A percentile compares a stretch with the other conserved stretches of the same genome.
Conservation (phyloP, 2,797 vertebrate species). For the Xiphorhynchus erythropygius region DNA sequence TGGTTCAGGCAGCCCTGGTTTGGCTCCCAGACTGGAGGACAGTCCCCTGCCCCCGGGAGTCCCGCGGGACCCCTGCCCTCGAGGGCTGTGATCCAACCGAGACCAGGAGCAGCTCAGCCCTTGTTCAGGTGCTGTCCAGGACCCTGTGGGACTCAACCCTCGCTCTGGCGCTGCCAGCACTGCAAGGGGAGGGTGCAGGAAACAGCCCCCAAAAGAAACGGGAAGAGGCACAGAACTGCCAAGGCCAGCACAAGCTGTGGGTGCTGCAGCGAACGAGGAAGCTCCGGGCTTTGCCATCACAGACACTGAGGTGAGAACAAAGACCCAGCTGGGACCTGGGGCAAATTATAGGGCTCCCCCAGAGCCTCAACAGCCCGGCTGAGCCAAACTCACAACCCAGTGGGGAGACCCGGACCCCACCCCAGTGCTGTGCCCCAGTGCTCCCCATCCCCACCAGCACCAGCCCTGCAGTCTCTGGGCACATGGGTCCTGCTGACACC, state of each 20-base stretch:
- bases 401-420: neutral
- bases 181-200: neutral
- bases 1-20: neutral
- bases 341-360: neutral
- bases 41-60: rapidly evolving
- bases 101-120: neutral
- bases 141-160: neutral
- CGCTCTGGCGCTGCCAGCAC: rapidly evolving
- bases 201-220: neutral
- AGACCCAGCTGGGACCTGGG: neutral
- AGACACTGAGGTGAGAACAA: rapidly evolving
- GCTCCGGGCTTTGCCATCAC: neutral
- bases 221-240: neutral
- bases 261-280: rapidly evolving
- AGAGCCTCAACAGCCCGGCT: neutral
- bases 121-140: neutral
- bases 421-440: neutral
- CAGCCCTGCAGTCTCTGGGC: neutral
- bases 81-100: neutral
- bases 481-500: neutral
- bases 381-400: neutral
- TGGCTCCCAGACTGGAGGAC: neutral
- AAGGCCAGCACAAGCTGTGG: neutral
- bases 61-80: rapidly evolving
- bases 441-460: neutral